These are phyloP conservation scores for Halcyon smyrnensis DNA, from an alignment of 2,797 vertebrate genomes.

Conservation along the genomic window DNA sequence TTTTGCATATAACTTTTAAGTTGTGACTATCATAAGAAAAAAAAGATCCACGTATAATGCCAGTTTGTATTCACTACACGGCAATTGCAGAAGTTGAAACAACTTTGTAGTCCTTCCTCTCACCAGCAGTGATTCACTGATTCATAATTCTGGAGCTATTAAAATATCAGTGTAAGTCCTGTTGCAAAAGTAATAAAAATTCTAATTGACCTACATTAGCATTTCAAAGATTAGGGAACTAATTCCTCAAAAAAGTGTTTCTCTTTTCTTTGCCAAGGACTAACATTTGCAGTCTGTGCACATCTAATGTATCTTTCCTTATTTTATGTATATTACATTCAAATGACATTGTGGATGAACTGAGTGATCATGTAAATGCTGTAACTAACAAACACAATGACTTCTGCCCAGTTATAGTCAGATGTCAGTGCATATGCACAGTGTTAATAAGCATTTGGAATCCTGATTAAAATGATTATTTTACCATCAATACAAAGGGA, in stretches of 20 bases:
- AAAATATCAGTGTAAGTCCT: slow-evolving; percentile 21
- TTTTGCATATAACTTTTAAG: neutral
- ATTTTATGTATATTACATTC: neutral
- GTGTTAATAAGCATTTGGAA: neutral
- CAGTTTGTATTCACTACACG: neutral
- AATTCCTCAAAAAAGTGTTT: neutral
- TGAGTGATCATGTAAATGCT: neutral
- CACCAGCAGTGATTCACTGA: neutral
- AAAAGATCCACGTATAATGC: neutral
- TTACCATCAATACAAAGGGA: neutral
- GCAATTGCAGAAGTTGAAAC: neutral
- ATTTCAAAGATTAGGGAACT: slow-evolving; percentile 10
- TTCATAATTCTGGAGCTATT: neutral
- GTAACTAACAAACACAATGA: neutral
- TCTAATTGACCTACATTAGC: neutral
- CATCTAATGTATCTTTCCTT: neutral
- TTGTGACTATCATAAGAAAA: neutral
- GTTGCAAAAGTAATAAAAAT: neutral
- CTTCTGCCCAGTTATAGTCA: neutral
- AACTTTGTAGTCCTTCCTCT: neutral
- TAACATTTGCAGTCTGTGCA: neutral
- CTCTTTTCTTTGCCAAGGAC: neutral
- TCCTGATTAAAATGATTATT: neutral
- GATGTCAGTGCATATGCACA: neutral
- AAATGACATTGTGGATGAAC: neutral